A percentile compares a stretch with the other conserved stretches of the same genome.
Evolutionary conservation across 2,113 vertebrate species (phyloP).

Genomic region (Sturnus vulgaris): DNA sequence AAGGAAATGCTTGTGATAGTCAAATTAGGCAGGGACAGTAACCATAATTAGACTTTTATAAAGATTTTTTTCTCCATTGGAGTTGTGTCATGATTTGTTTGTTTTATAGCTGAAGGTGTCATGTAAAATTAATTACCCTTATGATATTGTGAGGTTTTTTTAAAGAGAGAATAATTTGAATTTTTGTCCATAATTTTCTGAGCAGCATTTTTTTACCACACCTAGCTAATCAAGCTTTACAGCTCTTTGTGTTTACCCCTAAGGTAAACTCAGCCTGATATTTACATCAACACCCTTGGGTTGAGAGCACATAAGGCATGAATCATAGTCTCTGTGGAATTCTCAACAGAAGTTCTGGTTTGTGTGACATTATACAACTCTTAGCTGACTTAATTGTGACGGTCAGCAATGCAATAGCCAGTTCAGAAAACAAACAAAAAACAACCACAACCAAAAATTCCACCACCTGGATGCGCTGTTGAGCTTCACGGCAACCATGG

Average conservation of each 20-base stretch:
- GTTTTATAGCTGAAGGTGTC: not conserved
- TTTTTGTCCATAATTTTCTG: not conserved
- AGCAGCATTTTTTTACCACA: not conserved
- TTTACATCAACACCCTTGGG: not conserved
- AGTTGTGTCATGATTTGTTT: not conserved
- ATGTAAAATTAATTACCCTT: not conserved
- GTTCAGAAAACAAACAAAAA: not conserved
- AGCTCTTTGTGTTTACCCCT: not conserved
- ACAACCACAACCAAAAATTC: not conserved
- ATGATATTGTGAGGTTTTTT: not conserved
- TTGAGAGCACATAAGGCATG: not conserved
- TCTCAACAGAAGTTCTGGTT: not conserved
- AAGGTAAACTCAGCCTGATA: not conserved
- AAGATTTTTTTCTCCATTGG: rapidly evolving
- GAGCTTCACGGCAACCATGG: not conserved
- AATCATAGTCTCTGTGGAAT: not conserved
- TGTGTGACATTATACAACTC: not conserved
- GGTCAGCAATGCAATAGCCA: not conserved
- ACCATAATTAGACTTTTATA: not conserved
- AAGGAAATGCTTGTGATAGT: not conserved
- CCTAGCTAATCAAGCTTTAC: not conserved
- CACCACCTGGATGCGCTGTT: not conserved
- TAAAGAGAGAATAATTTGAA: not conserved
- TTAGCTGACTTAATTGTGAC: not conserved
- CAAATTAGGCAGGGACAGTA: not conserved